phyloP scores from a whole-genome alignment of 2,797 vertebrate genomes.

The Hemitrygon akajei region DNA sequence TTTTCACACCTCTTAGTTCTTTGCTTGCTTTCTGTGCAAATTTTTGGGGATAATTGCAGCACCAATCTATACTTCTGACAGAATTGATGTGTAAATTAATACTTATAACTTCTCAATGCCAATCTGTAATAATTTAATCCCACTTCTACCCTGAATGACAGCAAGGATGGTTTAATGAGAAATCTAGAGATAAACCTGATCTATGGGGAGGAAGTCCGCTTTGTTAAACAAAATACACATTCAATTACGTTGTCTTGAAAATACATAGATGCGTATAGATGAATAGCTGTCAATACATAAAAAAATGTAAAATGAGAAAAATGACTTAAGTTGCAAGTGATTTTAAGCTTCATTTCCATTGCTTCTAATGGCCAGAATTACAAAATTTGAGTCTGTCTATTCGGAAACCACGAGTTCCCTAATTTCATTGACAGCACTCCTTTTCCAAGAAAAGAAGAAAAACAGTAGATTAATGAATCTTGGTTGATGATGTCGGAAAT shows the following conservation, averaged over 20 bases:
- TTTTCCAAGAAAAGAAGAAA: not conserved
- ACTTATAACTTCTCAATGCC: not conserved
- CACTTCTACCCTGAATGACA: not conserved
- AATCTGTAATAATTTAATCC: not conserved
- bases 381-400: not conserved
- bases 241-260: not conserved
- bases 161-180: not conserved
- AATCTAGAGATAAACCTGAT: not conserved
- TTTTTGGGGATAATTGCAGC: not conserved
- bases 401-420: not conserved
- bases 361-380: not conserved
- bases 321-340: not conserved
- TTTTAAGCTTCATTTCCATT: not conserved
- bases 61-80: not conserved
- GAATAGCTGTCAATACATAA: not conserved
- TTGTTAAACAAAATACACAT: not conserved
- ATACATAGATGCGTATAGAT: too few species aligned
- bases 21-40: not conserved
- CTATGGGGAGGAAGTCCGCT: not conserved
- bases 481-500: not conserved
- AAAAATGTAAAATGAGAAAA: not conserved
- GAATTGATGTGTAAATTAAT: too few species aligned
- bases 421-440: not conserved
- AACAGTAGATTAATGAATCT: not conserved
- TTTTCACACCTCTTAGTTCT: not conserved